Base-by-base conservation (phyloP, 2,797 vertebrate genomes). In the Onychomys arenicola region DNA sequence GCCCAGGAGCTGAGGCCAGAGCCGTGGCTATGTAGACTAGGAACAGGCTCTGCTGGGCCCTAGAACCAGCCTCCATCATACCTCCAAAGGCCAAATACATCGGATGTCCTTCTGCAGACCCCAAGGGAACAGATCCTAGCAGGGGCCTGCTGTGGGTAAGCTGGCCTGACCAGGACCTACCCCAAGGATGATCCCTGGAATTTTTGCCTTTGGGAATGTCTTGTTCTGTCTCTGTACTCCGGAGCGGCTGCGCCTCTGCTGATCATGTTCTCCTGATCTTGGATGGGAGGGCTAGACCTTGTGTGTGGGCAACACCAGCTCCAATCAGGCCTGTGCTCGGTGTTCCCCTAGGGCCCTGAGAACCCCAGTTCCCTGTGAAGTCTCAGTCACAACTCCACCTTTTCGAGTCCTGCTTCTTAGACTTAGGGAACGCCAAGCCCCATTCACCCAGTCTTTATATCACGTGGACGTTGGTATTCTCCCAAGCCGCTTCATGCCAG, bases 251-350 rank as follows among this genome's bases (percentile, higher is more conserved):
- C 1, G 37, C 71, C 93, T 29, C 19, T 0, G 29, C 2, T 25
- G 2, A n/a, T 52, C 75, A 2, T 73, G 19, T 11, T 5, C 4
- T 13, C 17, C 19, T 32, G 2, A 5, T n/a, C 32, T 4, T 11
- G 13, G n/a, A 34, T 11, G 43, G n/a, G 21, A 23, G 19, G n/a
- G 21, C 17, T 43, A 43, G 55, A 32, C 21, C 63, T 46, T 52
- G 34, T 6, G 2, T 17, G 0, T 14, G 12, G 27, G 75, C 85
- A 63, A 14, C 19, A 29, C 13, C 55, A 63, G 55, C 8, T 61
- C 52, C 9, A 63, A 10, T 8, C 34, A 52, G 76, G 69, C 55
- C 23, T 21, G 7, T 7, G 57, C 55, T 43, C 29, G 11, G 57
- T 12, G 57, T 16, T 12, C 40, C 40, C 29, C 17, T 43, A 61